Evolutionary conservation across 30 jellyfish, hydroid and myxozoan species (phyloP).

Genomic region (Cassiopea xamachana): DNA sequence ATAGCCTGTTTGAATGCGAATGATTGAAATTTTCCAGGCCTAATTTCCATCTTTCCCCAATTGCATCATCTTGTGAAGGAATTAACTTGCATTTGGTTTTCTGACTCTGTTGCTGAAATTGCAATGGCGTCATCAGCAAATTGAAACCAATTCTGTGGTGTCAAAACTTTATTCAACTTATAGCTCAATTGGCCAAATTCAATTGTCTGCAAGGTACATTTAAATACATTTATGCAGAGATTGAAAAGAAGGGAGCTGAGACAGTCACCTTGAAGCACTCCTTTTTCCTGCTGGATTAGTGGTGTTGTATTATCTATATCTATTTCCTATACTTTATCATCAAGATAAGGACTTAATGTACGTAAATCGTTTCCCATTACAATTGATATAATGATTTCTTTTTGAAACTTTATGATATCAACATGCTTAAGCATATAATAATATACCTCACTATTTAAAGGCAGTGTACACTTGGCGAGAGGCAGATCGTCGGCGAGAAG

Average conservation of each 20-base stretch:
- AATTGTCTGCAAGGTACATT: slow-evolving; percentile 6
- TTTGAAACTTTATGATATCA: too few species aligned
- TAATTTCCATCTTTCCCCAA: slow-evolving; percentile 21
- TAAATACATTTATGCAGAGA: not conserved
- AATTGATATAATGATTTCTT: too few species aligned
- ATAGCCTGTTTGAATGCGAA: not conserved
- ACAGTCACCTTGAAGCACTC: not conserved
- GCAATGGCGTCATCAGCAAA: slow-evolving; percentile 24
- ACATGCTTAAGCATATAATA: too few species aligned
- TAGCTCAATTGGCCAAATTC: slow-evolving; percentile 23
- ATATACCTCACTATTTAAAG: too few species aligned
- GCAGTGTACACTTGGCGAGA: too few species aligned
- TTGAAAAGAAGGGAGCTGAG: slow-evolving; percentile 7
- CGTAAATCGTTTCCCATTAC: too few species aligned
- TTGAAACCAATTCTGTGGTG: slow-evolving; percentile 17
- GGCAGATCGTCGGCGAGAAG: too few species aligned
- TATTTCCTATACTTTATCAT: too few species aligned
- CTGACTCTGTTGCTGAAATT: slow-evolving; percentile 1
- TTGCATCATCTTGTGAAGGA: not conserved
- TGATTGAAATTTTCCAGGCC: not conserved
- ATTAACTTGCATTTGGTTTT: not conserved
- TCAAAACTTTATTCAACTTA: slow-evolving; percentile 17
- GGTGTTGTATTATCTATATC: too few species aligned
- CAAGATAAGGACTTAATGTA: too few species aligned
- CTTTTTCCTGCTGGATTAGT: too few species aligned